These are phyloP conservation scores for Phenganax marumi DNA, from an alignment of 92 coral and sea anemone genomes.

Conservation along the genomic window DNA sequence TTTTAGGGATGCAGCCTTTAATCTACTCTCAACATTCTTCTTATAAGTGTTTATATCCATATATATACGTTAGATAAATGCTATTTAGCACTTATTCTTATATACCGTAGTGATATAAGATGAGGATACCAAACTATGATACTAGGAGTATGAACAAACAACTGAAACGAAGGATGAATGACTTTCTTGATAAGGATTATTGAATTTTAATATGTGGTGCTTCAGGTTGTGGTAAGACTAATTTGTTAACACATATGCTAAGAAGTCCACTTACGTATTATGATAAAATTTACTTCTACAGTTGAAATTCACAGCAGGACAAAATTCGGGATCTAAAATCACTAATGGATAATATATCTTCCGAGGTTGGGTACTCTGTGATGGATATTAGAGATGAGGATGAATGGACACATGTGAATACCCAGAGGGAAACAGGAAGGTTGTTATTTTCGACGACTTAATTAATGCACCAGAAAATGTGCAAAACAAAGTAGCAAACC, in stretches of 20 bases:
- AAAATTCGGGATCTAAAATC: neutral
- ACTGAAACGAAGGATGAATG: constrained; percentile 7
- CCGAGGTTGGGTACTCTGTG: constrained; percentile 10
- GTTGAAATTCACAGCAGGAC: neutral
- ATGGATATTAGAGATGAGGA: neutral
- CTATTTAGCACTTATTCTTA: neutral
- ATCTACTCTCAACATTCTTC: neutral
- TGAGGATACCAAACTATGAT: constrained; percentile 37
- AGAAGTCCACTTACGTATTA: neutral
- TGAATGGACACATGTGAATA: constrained; percentile 28
- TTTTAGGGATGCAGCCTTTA: neutral
- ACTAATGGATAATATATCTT: neutral
- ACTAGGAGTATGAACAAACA: neutral
- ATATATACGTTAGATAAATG: neutral
- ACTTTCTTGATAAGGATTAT: constrained; percentile 7
- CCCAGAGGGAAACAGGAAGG: constrained; percentile 13
- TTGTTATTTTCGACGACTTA: constrained; percentile 38
- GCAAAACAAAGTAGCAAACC: constrained; percentile 30
- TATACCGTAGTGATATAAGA: neutral
- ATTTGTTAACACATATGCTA: constrained; percentile 11
- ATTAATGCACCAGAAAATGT: constrained; percentile 20
- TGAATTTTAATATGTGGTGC: constrained; percentile 6
- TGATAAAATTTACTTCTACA: constrained; percentile 15
- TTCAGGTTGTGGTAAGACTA: constrained; percentile 27
- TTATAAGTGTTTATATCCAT: neutral